Conservation (phyloP, 2,113 vertebrate genomes). For the Gallinago paraguaiae region DNA sequence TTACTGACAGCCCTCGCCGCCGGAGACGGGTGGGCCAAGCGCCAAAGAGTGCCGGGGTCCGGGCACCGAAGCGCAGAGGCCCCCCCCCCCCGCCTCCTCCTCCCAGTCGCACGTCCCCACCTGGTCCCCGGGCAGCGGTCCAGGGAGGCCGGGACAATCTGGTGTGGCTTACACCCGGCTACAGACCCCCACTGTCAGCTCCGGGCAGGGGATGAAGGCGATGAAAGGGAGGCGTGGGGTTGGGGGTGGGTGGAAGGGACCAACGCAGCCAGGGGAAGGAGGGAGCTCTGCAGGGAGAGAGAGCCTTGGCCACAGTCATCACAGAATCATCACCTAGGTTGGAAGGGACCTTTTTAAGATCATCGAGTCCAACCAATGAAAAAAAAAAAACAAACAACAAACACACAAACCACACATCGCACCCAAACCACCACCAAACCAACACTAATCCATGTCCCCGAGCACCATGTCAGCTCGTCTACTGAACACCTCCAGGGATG, state of each 20-base stretch:
- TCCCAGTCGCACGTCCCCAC: neutral
- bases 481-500: too few species aligned
- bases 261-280: neutral
- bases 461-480: too few species aligned
- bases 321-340: too few species aligned
- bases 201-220: neutral
- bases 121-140: neutral
- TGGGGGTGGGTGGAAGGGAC: neutral
- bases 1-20: neutral
- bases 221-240: neutral
- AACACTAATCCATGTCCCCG: too few species aligned
- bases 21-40: neutral
- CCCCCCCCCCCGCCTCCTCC: neutral
- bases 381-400: too few species aligned
- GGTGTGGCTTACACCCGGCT: neutral
- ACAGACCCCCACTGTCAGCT: neutral
- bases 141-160: neutral
- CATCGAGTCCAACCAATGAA: too few species aligned
- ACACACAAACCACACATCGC: too few species aligned
- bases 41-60: fast-evolving
- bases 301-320: neutral
- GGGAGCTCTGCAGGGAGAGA: neutral
- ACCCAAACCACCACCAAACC: too few species aligned
- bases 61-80: neutral
- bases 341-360: too few species aligned